Conservation (phyloP, 2,113 vertebrate species). For the Grus americana region DNA sequence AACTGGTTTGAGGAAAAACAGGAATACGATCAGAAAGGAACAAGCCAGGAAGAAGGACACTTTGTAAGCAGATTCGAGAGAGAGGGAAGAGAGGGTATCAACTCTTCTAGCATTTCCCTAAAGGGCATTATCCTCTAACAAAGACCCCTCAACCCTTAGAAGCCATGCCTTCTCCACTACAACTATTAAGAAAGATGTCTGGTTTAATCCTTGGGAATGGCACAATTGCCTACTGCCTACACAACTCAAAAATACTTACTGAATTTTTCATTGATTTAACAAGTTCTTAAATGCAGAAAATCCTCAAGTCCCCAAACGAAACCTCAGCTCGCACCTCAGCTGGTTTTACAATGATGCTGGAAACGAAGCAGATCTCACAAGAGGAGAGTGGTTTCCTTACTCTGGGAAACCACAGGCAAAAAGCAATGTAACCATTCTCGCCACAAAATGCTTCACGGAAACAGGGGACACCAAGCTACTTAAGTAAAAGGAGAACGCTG, state of each 20-base stretch:
- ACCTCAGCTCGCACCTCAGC: not conserved
- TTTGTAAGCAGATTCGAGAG: not conserved
- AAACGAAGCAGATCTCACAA: not conserved
- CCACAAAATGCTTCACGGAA: accelerated
- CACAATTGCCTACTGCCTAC: not conserved
- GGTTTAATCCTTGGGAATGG: not conserved
- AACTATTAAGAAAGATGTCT: not conserved
- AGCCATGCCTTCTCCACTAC: not conserved
- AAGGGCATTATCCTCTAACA: too few relatives aligned
- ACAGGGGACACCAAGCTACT: not conserved
- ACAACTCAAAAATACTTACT: accelerated
- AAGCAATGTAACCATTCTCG: accelerated
- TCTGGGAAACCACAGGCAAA: not conserved
- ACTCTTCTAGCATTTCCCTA: not conserved
- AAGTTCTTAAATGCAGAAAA: not conserved
- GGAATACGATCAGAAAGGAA: not conserved
- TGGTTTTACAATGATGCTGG: not conserved
- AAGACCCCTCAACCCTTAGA: not conserved
- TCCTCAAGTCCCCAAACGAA: not conserved
- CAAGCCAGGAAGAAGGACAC: not conserved
- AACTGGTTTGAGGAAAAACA: not conserved
- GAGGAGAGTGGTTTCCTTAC: not conserved
- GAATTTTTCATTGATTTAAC: not conserved
- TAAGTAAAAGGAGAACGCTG: not conserved
- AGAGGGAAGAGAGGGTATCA: not conserved